A percentile compares a stretch with the other conserved stretches of the same genome.
phyloP scores from a whole-genome alignment of 2,113 vertebrate genomes.

The Anthoscopus minutus region DNA sequence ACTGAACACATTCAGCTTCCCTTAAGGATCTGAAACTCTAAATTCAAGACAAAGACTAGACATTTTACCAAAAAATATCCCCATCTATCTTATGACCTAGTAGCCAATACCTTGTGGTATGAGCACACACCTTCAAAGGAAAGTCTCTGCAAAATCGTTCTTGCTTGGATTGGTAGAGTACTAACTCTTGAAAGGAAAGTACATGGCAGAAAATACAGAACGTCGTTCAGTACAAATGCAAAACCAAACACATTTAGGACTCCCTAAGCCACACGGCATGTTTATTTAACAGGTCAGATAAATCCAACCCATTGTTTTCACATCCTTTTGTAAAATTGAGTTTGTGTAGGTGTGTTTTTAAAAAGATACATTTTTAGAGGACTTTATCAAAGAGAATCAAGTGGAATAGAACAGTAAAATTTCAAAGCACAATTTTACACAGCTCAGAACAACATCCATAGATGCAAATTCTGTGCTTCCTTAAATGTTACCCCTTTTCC shows the following conservation, averaged over 20 bases:
- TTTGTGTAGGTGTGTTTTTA: neutral
- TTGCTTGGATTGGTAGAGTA: neutral
- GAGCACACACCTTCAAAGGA: neutral
- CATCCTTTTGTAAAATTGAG: neutral
- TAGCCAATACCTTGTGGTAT: neutral
- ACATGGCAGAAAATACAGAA: neutral
- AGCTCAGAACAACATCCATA: neutral
- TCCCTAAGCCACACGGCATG: neutral
- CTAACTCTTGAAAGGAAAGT: neutral
- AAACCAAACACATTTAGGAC: neutral
- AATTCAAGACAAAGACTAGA: neutral
- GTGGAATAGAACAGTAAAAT: neutral
- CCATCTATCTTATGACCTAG: neutral
- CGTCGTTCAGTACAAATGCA: neutral
- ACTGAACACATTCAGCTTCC: neutral
- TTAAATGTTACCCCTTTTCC: neutral
- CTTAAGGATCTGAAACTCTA: neutral
- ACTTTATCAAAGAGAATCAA: neutral
- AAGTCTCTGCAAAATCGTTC: neutral
- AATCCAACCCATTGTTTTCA: neutral
- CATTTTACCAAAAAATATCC: neutral
- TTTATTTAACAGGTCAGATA: neutral
- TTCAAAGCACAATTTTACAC: neutral
- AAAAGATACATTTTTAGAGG: neutral
- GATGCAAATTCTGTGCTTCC: neutral